A percentile compares a stretch with the other conserved stretches of the same genome.
Conservation (phyloP, 2,113 vertebrate species). For the Balaeniceps rex region DNA sequence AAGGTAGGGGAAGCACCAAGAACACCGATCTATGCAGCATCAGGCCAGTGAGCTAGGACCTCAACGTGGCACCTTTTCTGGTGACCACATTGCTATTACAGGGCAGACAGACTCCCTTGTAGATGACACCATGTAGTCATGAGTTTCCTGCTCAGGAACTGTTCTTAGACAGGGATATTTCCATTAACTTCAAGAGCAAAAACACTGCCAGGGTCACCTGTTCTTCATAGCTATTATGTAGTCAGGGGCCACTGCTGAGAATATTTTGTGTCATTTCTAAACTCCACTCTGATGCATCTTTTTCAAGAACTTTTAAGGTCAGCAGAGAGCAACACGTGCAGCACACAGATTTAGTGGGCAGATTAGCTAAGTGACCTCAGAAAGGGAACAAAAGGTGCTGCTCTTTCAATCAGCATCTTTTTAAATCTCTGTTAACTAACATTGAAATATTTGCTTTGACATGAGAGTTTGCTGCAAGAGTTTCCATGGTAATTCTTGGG, state of each 20-base stretch:
- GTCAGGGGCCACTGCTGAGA: not conserved
- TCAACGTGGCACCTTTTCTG: not conserved
- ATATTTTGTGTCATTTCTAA: not conserved
- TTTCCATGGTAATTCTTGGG: conserved; percentile 19
- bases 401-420: conserved; percentile 9
- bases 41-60: not conserved
- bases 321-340: not conserved
- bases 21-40: not conserved
- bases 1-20: not conserved
- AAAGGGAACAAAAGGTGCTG: conserved; percentile 6
- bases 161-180: not conserved
- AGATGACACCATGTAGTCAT: not conserved
- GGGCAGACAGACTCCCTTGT: not conserved
- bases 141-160: not conserved
- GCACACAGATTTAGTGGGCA: conserved; percentile 17
- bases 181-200: not conserved
- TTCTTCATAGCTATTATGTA: not conserved
- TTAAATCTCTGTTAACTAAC: conserved; percentile 33
- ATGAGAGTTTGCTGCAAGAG: not conserved
- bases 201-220: not conserved
- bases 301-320: conserved; percentile 26
- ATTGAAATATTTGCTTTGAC: conserved; percentile 20
- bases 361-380: conserved; percentile 39
- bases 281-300: not conserved
- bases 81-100: not conserved